phyloP scores from a whole-genome alignment of 2,888 invertebrate species.

The Sepioteuthis lessoniana region DNA sequence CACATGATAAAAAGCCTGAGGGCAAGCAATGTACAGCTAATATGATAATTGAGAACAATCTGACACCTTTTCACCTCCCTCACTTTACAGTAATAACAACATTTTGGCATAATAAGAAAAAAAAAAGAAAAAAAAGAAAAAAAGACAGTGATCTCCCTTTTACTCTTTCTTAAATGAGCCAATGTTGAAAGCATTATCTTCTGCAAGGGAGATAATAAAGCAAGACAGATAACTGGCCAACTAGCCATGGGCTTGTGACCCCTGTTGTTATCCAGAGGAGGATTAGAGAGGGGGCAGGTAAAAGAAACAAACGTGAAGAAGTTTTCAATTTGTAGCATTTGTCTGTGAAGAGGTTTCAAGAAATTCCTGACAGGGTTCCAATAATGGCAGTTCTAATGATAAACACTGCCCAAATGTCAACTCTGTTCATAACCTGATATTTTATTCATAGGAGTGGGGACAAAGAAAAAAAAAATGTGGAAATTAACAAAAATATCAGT shows the following conservation, averaged over 20 bases:
- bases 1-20: not conserved
- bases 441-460: not conserved
- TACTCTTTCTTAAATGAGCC: not conserved
- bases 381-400: not conserved
- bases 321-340: not conserved
- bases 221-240: not conserved
- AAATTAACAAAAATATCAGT: too few species aligned
- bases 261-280: not conserved
- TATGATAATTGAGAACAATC: conserved; percentile 2
- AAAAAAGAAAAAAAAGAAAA: not conserved
- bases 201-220: not conserved
- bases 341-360: not conserved
- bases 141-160: not conserved
- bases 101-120: not conserved
- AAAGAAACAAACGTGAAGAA: not conserved
- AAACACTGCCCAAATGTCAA: not conserved
- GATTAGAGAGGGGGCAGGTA: not conserved
- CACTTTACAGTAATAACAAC: not conserved
- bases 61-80: not conserved
- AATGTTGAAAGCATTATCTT: not conserved
- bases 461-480: not conserved
- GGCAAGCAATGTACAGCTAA: not conserved
- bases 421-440: not conserved
- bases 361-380: not conserved
- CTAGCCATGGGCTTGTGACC: not conserved